Conservation (phyloP, 1,140 invertebrate genomes). For the Nasonia vitripennis region DNA sequence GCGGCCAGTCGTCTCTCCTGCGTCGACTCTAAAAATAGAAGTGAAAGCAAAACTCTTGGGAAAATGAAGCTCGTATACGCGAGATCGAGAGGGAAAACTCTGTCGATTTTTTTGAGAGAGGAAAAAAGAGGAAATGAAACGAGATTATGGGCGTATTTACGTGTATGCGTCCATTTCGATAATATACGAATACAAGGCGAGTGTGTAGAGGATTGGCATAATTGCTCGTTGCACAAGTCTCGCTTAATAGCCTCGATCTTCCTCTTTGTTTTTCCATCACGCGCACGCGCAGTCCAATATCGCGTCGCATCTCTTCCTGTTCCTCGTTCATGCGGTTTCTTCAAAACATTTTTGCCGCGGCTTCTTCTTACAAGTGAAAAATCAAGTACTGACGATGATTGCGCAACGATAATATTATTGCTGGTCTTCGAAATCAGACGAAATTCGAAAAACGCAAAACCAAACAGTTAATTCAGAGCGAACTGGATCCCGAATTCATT, state of each 20-base stretch:
- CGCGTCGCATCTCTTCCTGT: not conserved
- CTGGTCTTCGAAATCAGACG: no score
- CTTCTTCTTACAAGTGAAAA: not conserved
- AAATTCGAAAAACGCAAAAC: no score
- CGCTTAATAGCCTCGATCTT: constrained; percentile 30
- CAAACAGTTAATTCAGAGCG: not conserved
- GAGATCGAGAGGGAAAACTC: not conserved
- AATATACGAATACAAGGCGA: not conserved
- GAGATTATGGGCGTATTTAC: not conserved
- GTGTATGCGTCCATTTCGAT: no score
- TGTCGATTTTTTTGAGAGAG: not conserved
- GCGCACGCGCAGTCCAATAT: not conserved
- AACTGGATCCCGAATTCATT: not conserved
- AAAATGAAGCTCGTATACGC: constrained; percentile 2
- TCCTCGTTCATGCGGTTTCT: not conserved
- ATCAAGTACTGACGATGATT: no score
- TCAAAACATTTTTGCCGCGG: not conserved
- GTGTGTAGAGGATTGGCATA: not conserved
- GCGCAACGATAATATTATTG: no score
- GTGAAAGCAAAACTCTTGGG: constrained; percentile 22
- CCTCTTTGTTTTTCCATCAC: not conserved
- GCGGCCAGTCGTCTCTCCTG: not conserved
- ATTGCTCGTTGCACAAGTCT: constrained; percentile 18
- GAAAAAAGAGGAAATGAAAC: not conserved
- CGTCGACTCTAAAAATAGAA: constrained; percentile 40